A percentile compares a stretch with the other conserved stretches of the same genome.
Evolutionary conservation across 2,797 vertebrate genomes (phyloP).

Genomic region (Synanceia verrucosa): DNA sequence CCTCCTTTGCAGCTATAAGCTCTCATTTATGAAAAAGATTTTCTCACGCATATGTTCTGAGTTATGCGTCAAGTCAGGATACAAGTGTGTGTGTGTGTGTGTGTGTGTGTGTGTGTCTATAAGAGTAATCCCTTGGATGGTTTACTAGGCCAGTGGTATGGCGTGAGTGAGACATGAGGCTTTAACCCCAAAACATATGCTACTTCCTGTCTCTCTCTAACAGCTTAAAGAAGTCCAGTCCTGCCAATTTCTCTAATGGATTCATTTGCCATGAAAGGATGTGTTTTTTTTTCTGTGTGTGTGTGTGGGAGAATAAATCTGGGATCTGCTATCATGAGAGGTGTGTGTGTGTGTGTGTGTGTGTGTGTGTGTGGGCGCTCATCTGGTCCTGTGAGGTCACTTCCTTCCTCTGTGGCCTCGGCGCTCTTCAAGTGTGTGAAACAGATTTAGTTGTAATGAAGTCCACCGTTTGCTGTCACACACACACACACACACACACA

Average conservation of each 20-base stretch:
- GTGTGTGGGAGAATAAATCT: constrained; percentile 72
- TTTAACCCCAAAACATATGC: constrained; percentile 73
- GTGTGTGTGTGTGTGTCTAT: constrained; percentile 19
- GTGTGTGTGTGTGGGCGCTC: constrained; percentile 53
- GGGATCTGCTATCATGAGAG: constrained; percentile 67
- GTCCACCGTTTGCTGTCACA: constrained; percentile 4
- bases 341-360: constrained; percentile 40
- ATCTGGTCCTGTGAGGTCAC: constrained; percentile 73
- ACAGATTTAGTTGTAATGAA: constrained; percentile 57
- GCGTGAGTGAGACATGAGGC: constrained; percentile 69
- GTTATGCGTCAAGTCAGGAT: constrained; percentile 58
- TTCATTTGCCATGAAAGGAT: constrained; percentile 64
- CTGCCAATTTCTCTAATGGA: constrained; percentile 66
- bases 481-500: constrained; percentile 2
- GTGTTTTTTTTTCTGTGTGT: constrained; percentile 44
- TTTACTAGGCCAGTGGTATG: constrained; percentile 67
- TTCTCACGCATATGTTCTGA: constrained; percentile 64
- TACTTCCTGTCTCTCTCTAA: constrained; percentile 40
- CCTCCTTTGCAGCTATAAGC: constrained; percentile 49
- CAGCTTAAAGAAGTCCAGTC: constrained; percentile 52
- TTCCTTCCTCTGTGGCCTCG: constrained; percentile 68
- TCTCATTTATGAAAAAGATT: constrained; percentile 72
- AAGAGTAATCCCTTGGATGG: constrained; percentile 61
- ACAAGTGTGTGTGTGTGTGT: constrained; percentile 19
- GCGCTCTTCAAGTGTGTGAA: constrained; percentile 66